Percentiles rank a stretch among this genome's conserved stretches.
These are phyloP conservation scores for Crocallis elinguaria DNA, from an alignment of 2,888 invertebrate genomes.

Conservation along the genomic window DNA sequence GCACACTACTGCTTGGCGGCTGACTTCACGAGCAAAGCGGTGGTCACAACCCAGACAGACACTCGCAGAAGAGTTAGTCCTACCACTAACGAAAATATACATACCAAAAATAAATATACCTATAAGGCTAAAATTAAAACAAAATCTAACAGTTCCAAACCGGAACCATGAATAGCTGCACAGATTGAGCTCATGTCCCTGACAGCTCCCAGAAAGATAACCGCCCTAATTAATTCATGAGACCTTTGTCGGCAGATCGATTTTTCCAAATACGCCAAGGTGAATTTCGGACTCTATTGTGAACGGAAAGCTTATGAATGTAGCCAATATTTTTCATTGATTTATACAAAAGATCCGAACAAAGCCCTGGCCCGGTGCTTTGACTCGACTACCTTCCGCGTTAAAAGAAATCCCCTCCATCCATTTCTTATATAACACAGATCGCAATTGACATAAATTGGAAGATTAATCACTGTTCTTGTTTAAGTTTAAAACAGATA, in stretches of 20 bases:
- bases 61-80: no score
- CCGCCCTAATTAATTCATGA: slow-evolving; percentile 4
- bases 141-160: no score
- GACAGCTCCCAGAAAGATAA: background rate
- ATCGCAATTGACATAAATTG: background rate
- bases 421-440: background rate
- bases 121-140: no score
- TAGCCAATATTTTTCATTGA: slow-evolving; percentile 27
- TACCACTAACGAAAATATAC: no score
- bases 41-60: no score
- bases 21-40: no score
- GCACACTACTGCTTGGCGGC: no score
- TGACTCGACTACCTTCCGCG: slow-evolving; percentile 9
- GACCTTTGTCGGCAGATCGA: background rate
- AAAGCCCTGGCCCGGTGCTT: slow-evolving; percentile 7
- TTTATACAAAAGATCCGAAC: slow-evolving; percentile 21
- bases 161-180: background rate
- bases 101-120: no score
- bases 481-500: background rate
- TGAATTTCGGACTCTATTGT: slow-evolving; percentile 10
- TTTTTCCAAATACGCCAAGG: slow-evolving; percentile 16
- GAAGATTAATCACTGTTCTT: background rate
- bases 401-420: slow-evolving; percentile 2
- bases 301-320: slow-evolving; percentile 22
- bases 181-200: background rate